Percentiles rank a stretch among this genome's conserved stretches.
phyloP scores from a whole-genome alignment of 2,113 vertebrate species.

The Hyla sarda region DNA sequence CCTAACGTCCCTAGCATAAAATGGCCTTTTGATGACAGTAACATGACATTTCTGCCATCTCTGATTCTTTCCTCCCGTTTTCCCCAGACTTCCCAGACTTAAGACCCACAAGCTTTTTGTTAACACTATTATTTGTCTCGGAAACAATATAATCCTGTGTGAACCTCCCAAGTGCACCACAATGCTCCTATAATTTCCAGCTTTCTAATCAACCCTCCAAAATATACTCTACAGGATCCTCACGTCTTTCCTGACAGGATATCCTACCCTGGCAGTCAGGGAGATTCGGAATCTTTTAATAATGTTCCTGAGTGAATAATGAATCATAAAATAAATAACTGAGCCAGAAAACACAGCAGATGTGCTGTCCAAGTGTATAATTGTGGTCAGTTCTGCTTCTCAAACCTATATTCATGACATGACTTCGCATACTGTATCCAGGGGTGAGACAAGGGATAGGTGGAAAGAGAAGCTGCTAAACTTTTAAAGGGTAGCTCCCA shows the following conservation, averaged over 20 bases:
- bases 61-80: slow-evolving; percentile 1
- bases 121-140: slow-evolving; percentile 18
- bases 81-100: not conserved
- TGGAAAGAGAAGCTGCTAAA: not conserved
- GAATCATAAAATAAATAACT: slow-evolving; percentile 6
- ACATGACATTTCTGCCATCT: not conserved
- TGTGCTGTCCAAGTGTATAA: not conserved
- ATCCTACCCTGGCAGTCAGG: slow-evolving; percentile 28
- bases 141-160: slow-evolving; percentile 31
- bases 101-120: not conserved
- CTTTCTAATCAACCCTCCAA: slow-evolving; percentile 2
- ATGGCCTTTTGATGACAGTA: not conserved
- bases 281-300: slow-evolving; percentile 35
- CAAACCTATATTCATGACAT: not conserved
- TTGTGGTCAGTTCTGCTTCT: not conserved
- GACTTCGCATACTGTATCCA: not conserved
- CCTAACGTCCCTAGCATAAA: no score
- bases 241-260: slow-evolving; percentile 35
- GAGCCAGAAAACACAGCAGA: not conserved
- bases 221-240: not conserved
- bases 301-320: slow-evolving; percentile 30
- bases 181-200: slow-evolving; percentile 20
- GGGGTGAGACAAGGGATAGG: not conserved
- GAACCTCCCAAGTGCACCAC: not conserved
- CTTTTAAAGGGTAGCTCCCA: no score